A percentile compares a stretch with the other conserved stretches of the same genome.
Evolutionary conservation across 2,113 vertebrate genomes (phyloP).

Genomic region (Probosciger aterrimus): DNA sequence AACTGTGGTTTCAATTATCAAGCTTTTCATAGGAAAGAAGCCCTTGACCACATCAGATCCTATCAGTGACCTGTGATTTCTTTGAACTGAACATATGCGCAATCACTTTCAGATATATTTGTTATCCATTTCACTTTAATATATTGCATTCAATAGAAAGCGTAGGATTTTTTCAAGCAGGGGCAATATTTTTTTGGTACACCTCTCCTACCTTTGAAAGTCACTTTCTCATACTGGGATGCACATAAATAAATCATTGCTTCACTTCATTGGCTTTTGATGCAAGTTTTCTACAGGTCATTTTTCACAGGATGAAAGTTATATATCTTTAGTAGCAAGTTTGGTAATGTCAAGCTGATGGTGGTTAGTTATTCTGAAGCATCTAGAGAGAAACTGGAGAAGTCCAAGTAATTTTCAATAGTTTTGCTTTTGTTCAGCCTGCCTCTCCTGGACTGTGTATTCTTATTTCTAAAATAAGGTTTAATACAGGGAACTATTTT

Average conservation of each 20-base stretch:
- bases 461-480: background rate
- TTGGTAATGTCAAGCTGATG: background rate
- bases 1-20: constrained; percentile 7
- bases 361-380: background rate
- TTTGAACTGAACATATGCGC: background rate
- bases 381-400: constrained; percentile 1
- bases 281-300: constrained; percentile 25
- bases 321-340: constrained; percentile 33
- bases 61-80: background rate
- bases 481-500: background rate
- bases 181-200: background rate
- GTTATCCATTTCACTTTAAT: constrained; percentile 16
- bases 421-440: background rate
- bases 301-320: constrained; percentile 3
- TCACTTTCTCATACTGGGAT: constrained; percentile 17
- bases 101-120: background rate
- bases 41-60: background rate
- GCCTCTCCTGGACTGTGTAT: background rate
- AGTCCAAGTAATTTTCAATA: background rate
- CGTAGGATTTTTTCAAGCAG: background rate
- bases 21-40: background rate
- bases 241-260: constrained; percentile 49
- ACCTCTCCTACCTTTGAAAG: background rate
- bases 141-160: background rate
- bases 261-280: constrained; percentile 23